Evolutionary conservation across 2,113 vertebrate species (phyloP).

Genomic region (Cynocephalus volans): DNA sequence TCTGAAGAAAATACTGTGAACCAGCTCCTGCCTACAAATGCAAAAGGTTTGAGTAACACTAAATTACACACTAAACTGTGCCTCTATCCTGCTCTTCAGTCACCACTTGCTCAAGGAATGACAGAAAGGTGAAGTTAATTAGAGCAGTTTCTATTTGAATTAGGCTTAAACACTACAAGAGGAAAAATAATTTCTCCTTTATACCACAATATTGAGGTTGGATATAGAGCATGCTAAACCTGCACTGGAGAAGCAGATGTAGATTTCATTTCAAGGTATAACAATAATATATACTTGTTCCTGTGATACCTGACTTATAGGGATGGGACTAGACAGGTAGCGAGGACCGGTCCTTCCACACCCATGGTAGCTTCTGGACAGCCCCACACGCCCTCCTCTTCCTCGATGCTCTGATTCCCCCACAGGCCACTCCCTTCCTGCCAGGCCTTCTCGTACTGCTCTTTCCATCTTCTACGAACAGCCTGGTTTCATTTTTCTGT

Average conservation of each 20-base stretch:
- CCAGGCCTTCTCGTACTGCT: background rate
- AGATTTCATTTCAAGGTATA: background rate
- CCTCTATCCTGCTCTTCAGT: background rate
- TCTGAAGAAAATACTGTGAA: background rate
- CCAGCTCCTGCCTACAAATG: background rate
- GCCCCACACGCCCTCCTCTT: background rate
- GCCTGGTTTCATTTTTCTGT: background rate
- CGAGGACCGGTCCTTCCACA: background rate
- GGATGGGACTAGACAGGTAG: background rate
- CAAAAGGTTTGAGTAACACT: background rate
- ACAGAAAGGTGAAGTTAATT: background rate
- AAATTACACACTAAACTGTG: background rate
- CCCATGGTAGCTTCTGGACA: background rate
- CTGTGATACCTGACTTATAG: background rate
- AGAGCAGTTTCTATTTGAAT: background rate
- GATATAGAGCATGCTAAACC: background rate
- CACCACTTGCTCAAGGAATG: background rate
- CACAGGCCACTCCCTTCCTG: background rate
- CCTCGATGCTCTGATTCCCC: background rate
- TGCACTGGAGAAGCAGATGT: background rate
- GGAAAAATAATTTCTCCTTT: background rate
- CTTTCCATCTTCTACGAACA: background rate
- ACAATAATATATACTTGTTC: background rate
- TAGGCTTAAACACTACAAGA: background rate
- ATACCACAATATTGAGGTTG: background rate